Conservation (phyloP, 2,113 vertebrate genomes). For the Centrocercus urophasianus region DNA sequence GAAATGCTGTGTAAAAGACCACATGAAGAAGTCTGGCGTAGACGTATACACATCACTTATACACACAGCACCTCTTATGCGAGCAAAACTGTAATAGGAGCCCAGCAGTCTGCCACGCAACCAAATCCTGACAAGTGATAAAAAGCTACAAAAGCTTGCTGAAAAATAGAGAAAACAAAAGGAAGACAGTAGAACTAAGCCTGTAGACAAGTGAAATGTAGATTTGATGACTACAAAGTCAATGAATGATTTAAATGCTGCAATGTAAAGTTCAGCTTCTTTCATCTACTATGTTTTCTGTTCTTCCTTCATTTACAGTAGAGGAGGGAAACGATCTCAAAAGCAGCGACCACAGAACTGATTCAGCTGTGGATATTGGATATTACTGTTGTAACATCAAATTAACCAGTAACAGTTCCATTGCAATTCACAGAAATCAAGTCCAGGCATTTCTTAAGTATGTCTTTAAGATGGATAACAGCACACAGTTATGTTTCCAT, state of each 20-base stretch:
- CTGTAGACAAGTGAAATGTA: neutral
- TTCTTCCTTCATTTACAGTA: neutral
- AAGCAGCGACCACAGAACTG: neutral
- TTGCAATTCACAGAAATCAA: neutral
- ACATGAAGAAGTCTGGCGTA: neutral
- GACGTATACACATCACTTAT: neutral
- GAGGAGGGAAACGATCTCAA: neutral
- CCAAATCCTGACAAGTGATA: neutral
- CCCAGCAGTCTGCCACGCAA: neutral
- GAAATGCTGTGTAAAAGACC: fast-evolving
- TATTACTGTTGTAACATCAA: neutral
- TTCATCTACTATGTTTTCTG: neutral
- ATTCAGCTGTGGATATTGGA: neutral
- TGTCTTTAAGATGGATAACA: neutral
- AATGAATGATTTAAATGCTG: neutral
- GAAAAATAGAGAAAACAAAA: neutral
- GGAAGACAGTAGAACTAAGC: neutral
- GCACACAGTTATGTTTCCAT: neutral
- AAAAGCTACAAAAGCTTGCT: neutral
- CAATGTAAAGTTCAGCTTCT: neutral
- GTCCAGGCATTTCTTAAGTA: neutral
- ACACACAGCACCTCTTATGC: neutral
- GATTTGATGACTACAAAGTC: neutral
- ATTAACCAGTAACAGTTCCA: neutral
- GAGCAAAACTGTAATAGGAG: neutral